Base-by-base conservation (phyloP, 2,888 invertebrate genomes). In the Archaeoteleia sp. region DNA sequence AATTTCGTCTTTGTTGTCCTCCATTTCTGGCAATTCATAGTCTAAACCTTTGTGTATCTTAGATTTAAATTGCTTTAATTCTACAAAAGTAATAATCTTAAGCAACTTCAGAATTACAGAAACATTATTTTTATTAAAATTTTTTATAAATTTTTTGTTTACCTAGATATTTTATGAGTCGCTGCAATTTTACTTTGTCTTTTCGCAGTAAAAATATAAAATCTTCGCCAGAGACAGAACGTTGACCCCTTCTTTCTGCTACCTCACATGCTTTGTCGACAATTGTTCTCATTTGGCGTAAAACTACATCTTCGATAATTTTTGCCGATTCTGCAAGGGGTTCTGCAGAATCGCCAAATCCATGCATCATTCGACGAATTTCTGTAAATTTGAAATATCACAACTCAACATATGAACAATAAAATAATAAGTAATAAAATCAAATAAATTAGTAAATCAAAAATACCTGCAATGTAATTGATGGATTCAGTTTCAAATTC, bases 281-380 rank as follows among this genome's bases (percentile, higher is more conserved):
- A 82, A 96, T 90, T 0, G 89, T 88, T 67, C 91, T 88, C 74
- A 96, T 88, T 85, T 97, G 96, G 73, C 93, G 92, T 48, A 93
- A 88, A 0, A 95, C 91, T 54, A 96, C 92, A 69, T 90, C 92
- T 86, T 97, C 96, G 0, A 97, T 91, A 40, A 96, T 86, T 53
- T 91, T 89, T 0, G 96, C 95, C 0, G 96, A 93, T 35, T 94
- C 94, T 0, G 91, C 88, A 32, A 93, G 89, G 0, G 96, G 96
- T 66, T 91, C 91, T 12, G 92, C 90, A 77, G 93, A 92, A 80
- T 97, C 97, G 0, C 97, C 97, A 80, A 96, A 95, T n/a, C 95
- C 96, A 75, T 95, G 93, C 96, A 95, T 94, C 90, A 95, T 95
- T 76, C 91, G 89, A 0, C 93, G 91, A 73, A 95, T 94, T 86